phyloP scores from a whole-genome alignment of 2,113 vertebrate species.

The Condylura cristata region DNA sequence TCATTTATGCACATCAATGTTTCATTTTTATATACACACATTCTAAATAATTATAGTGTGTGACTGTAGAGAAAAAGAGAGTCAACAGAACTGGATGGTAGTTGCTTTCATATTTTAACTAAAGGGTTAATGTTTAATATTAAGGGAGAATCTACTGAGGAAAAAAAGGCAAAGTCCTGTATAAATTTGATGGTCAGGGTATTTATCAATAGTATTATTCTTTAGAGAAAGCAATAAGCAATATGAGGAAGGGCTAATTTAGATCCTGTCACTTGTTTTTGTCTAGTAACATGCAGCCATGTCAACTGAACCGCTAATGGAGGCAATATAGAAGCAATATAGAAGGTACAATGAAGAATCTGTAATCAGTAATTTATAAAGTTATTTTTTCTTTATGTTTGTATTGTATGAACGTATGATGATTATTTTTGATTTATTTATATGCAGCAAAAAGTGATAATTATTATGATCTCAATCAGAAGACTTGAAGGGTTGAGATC shows the following conservation, averaged over 20 bases:
- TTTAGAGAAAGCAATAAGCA: background rate
- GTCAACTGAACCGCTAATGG: background rate
- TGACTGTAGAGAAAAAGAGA: background rate
- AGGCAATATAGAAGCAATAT: background rate
- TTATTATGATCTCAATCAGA: background rate
- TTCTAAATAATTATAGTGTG: background rate
- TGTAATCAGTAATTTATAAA: background rate
- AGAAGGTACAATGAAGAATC: background rate
- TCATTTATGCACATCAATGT: background rate
- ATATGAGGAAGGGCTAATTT: background rate
- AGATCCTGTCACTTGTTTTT: background rate
- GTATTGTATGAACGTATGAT: background rate
- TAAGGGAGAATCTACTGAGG: background rate
- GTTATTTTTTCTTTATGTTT: background rate
- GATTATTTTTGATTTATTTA: background rate
- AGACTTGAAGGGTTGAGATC: background rate
- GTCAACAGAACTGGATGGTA: background rate
- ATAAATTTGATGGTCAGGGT: background rate
- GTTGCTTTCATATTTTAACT: constrained; percentile 3
- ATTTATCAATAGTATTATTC: background rate
- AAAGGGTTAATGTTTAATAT: background rate
- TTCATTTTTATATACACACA: background rate
- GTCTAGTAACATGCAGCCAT: background rate
- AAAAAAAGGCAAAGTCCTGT: background rate
- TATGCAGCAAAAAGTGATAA: background rate